Evolutionary conservation across 2,113 vertebrate species (phyloP).

Genomic region (Xyliphius kryptos): DNA sequence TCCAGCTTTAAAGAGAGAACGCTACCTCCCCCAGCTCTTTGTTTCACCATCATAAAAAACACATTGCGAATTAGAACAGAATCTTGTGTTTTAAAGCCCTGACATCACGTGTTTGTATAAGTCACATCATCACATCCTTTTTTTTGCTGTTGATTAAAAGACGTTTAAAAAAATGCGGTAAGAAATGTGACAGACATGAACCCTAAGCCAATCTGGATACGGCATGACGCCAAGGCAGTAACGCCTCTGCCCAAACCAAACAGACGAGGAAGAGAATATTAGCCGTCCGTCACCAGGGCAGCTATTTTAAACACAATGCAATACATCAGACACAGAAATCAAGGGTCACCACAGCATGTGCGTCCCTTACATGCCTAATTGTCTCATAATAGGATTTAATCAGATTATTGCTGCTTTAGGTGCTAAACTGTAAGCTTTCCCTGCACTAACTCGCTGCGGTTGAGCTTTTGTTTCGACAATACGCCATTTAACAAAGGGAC

Average conservation of each 20-base stretch:
- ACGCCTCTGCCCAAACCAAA: neutral
- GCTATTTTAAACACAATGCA: too few species aligned
- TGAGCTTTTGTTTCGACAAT: constrained; percentile 56
- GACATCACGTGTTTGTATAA: too few species aligned
- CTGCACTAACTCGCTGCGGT: constrained; percentile 40
- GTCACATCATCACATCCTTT: neutral
- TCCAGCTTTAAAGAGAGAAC: too few species aligned
- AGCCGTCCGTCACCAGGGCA: neutral
- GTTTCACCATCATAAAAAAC: too few species aligned
- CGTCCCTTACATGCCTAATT: constrained; percentile 35
- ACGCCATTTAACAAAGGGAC: constrained; percentile 19
- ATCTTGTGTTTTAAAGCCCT: too few species aligned
- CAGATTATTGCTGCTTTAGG: constrained; percentile 55
- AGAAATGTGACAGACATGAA: neutral
- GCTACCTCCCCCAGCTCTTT: too few species aligned
- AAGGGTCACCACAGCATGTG: neutral
- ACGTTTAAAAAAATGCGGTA: neutral
- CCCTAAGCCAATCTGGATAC: neutral
- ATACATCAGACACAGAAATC: too few species aligned
- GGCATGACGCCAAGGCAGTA: neutral
- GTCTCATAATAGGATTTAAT: constrained; percentile 45
- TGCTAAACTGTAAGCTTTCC: constrained; percentile 29
- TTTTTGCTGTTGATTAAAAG: constrained; percentile 1
- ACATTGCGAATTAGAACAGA: too few species aligned
- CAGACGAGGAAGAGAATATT: neutral